Evolutionary conservation across 2,797 vertebrate genomes (phyloP).

Genomic region (Sebastes umbrosus): DNA sequence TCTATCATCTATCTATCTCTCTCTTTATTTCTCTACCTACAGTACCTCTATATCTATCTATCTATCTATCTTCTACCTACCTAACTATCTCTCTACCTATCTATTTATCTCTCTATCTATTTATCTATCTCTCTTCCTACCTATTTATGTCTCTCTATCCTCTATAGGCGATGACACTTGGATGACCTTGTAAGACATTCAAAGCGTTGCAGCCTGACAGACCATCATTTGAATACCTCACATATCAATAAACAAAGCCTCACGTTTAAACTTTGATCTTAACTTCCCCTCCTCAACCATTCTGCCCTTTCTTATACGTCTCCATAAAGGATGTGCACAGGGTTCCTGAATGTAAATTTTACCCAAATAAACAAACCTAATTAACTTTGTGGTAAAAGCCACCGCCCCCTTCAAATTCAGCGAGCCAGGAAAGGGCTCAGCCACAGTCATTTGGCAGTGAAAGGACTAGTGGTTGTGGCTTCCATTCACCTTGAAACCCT

Average conservation of each 20-base stretch:
- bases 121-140: not conserved
- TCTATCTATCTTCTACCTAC: not conserved
- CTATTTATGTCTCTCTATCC: not conserved
- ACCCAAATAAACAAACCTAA: constrained; percentile 77
- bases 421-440: constrained; percentile 76
- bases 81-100: not conserved
- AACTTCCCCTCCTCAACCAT: constrained; percentile 77
- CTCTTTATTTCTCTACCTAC: not conserved
- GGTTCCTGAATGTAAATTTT: constrained; percentile 84
- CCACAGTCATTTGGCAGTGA: constrained; percentile 85
- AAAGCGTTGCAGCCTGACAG: constrained; percentile 37
- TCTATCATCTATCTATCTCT: not conserved
- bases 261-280: constrained; percentile 65
- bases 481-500: constrained; percentile 84
- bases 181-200: constrained; percentile 48
- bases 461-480: constrained; percentile 82
- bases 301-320: constrained; percentile 66
- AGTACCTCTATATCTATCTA: not conserved
- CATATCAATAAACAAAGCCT: constrained; percentile 75
- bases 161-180: constrained; percentile 3
- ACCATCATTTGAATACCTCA: constrained; percentile 78
- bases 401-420: constrained; percentile 64
- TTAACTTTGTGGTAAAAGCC: constrained; percentile 74
- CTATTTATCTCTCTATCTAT: not conserved
- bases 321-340: constrained; percentile 74